Conservation (phyloP, 2,888 invertebrate genomes). For the Hedya salicella region DNA sequence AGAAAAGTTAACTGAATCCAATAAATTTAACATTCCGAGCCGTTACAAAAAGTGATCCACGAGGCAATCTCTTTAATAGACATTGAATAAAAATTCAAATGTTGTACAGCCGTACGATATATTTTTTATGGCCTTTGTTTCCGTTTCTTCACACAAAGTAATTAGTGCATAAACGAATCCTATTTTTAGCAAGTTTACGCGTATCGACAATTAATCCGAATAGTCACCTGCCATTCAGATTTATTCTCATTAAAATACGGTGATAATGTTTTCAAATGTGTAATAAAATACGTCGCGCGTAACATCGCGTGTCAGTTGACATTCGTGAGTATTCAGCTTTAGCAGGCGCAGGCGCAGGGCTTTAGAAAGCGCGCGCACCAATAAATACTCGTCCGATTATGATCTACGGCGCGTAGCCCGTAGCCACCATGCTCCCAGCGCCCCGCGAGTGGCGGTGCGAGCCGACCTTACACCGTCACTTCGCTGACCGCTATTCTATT, state of each 20-base stretch:
- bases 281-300: slow-evolving; percentile 58
- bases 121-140: slow-evolving; percentile 18
- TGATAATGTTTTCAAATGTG: slow-evolving; percentile 54
- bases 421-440: slow-evolving; percentile 68
- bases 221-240: slow-evolving; percentile 60
- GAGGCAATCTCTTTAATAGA: slow-evolving; percentile 46
- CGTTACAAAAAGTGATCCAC: slow-evolving; percentile 66
- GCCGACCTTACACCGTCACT: slow-evolving; percentile 39
- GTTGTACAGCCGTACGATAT: slow-evolving; percentile 32
- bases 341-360: slow-evolving; percentile 54
- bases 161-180: slow-evolving; percentile 4
- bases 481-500: slow-evolving; percentile 10
- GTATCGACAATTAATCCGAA: slow-evolving; percentile 56
- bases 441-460: slow-evolving; percentile 31
- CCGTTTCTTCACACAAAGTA: slow-evolving; percentile 6
- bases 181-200: neutral
- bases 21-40: slow-evolving; percentile 74
- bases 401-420: slow-evolving; percentile 84
- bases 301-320: slow-evolving; percentile 72
- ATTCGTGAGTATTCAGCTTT: slow-evolving; percentile 67
- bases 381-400: slow-evolving; percentile 83
- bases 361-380: slow-evolving; percentile 78
- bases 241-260: slow-evolving; percentile 57
- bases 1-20: slow-evolving; percentile 68
- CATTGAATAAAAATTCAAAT: slow-evolving; percentile 39